Conservation (phyloP, 2,797 vertebrate species). For the Chromis chromis region DNA sequence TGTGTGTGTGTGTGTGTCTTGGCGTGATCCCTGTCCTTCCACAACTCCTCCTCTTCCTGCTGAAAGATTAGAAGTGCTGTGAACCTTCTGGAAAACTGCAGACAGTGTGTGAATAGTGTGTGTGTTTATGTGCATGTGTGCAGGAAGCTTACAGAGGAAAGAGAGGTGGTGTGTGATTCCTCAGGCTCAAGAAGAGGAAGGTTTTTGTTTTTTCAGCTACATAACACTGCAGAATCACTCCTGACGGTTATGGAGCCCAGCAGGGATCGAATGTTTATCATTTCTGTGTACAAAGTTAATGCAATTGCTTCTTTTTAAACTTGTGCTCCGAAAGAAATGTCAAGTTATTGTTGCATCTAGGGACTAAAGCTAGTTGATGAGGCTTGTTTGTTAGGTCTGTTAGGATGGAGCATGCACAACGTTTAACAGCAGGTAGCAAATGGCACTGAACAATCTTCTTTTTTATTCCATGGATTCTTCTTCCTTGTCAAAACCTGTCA, state of each 20-base stretch:
- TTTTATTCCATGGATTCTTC: no score
- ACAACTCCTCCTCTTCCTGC: conserved; percentile 73
- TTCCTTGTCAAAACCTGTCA: no score
- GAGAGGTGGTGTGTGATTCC: conserved; percentile 56
- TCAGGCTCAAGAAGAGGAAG: conserved; percentile 48
- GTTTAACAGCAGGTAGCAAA: no score
- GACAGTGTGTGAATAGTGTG: conserved; percentile 11
- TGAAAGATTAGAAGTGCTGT: conserved; percentile 63
- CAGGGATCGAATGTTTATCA: not conserved
- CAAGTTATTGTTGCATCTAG: no score
- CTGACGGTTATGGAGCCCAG: conserved; percentile 14
- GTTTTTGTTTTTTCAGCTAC: conserved; percentile 50
- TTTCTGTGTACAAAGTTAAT: not conserved
- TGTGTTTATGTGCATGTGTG: conserved; percentile 5
- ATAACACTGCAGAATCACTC: conserved; percentile 37
- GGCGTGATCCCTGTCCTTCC: conserved; percentile 61
- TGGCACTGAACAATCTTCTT: no score
- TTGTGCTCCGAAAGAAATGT: no score
- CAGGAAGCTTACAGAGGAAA: conserved; percentile 49
- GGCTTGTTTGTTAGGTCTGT: no score
- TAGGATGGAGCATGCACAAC: no score
- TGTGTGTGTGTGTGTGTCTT: conserved; percentile 53
- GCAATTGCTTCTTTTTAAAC: not conserved
- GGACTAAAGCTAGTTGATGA: no score
- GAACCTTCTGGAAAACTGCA: conserved; percentile 64